Percentiles rank a stretch among this genome's conserved stretches.
These are phyloP conservation scores for Eidolon dupreanum DNA, from an alignment of 2,797 vertebrate species.

Conservation along the genomic window DNA sequence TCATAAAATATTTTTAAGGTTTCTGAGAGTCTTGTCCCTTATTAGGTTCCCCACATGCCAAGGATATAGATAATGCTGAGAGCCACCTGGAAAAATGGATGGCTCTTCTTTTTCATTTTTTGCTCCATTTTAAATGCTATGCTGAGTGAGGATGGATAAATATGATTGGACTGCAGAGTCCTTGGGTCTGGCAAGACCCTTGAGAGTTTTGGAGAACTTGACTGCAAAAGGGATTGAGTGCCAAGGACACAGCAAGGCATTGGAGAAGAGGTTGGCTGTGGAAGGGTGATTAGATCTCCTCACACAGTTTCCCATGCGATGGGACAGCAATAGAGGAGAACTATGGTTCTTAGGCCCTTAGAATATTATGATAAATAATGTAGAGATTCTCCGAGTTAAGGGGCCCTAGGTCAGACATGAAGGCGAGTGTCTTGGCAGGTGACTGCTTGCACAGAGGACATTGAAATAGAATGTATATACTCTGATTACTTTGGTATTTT, in stretches of 20 bases:
- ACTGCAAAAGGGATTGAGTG: neutral
- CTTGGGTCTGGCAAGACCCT: neutral
- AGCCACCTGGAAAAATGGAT: neutral
- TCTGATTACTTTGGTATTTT: neutral
- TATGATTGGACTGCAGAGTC: neutral
- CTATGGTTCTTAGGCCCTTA: neutral
- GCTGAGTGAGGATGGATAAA: neutral
- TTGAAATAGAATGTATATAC: neutral
- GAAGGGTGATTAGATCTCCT: neutral
- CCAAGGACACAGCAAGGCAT: rapidly evolving
- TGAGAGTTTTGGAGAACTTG: neutral
- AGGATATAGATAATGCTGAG: neutral
- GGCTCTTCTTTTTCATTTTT: neutral
- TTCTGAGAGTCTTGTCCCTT: neutral
- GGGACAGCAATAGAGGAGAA: rapidly evolving
- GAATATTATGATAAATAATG: neutral
- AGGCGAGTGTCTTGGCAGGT: neutral
- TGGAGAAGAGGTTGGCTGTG: neutral
- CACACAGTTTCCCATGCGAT: neutral
- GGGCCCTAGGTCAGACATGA: neutral
- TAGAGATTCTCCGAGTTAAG: neutral
- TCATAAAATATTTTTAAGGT: neutral
- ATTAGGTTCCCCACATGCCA: neutral
- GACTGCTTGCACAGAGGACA: neutral
- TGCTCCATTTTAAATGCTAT: neutral